These are phyloP conservation scores for Chelonus insularis DNA, from an alignment of 1,140 invertebrate species.

Conservation along the genomic window DNA sequence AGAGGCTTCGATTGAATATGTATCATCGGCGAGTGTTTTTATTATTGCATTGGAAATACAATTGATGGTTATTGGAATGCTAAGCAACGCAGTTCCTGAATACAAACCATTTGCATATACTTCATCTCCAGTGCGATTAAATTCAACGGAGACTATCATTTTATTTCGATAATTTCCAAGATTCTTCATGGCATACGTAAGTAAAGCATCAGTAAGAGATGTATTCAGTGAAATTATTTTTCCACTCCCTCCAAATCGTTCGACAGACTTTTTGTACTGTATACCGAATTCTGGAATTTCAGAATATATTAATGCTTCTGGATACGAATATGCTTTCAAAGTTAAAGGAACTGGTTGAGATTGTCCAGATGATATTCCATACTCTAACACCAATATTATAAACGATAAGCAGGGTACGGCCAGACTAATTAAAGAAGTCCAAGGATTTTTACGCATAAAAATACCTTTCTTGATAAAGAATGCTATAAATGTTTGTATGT, in stretches of 20 bases:
- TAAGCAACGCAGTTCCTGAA: slow-evolving; percentile 47
- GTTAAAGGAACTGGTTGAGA: neutral
- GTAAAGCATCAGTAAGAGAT: slow-evolving; percentile 36
- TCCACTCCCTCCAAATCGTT: slow-evolving; percentile 25
- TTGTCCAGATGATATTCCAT: slow-evolving; percentile 36
- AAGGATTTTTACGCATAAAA: slow-evolving; percentile 46
- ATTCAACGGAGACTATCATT: slow-evolving; percentile 48
- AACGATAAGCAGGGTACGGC: slow-evolving; percentile 43
- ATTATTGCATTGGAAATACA: slow-evolving; percentile 48
- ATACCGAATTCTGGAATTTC: slow-evolving; percentile 30
- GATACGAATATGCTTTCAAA: slow-evolving; percentile 24
- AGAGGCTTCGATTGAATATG: slow-evolving; percentile 43
- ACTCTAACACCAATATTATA: slow-evolving; percentile 45
- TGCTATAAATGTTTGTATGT: slow-evolving; percentile 41
- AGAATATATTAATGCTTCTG: slow-evolving; percentile 41
- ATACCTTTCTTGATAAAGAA: slow-evolving; percentile 47
- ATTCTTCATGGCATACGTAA: slow-evolving; percentile 37
- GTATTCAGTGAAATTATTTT: neutral
- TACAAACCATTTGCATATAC: slow-evolving; percentile 46
- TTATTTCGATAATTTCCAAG: slow-evolving; percentile 46
- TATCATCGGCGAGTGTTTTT: slow-evolving; percentile 36
- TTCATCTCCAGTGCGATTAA: slow-evolving; percentile 36
- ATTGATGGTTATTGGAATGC: slow-evolving; percentile 51
- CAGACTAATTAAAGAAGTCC: slow-evolving; percentile 38
- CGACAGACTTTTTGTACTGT: slow-evolving; percentile 36